phyloP scores from a whole-genome alignment of 2,888 invertebrate genomes.

The Idaea dimidiata region DNA sequence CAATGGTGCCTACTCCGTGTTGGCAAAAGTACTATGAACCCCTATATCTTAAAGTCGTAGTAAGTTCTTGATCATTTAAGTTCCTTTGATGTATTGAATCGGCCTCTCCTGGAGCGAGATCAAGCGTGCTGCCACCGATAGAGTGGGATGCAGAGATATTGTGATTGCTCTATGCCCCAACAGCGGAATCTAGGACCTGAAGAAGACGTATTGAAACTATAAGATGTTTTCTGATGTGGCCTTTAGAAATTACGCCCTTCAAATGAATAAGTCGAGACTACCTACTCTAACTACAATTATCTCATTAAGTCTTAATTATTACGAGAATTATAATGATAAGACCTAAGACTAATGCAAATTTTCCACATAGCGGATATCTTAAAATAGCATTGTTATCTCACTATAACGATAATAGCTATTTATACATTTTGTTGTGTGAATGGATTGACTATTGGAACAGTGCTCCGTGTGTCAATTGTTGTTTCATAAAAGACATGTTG shows the following conservation, averaged over 20 bases:
- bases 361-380: background rate
- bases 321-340: background rate
- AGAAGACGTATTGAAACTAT: too few species aligned
- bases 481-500: background rate
- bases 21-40: too few species aligned
- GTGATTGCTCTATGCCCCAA: too few species aligned
- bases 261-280: background rate
- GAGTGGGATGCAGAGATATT: too few species aligned
- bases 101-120: too few species aligned
- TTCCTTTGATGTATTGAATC: too few species aligned
- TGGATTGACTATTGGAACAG: conserved; percentile 8
- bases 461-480: conserved; percentile 12
- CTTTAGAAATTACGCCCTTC: background rate
- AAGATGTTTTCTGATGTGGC: too few species aligned
- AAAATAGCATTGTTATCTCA: background rate
- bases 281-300: background rate
- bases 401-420: background rate
- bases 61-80: too few species aligned
- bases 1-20: too few species aligned
- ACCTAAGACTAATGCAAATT: background rate
- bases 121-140: too few species aligned
- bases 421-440: conserved; percentile 6
- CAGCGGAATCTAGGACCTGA: too few species aligned
- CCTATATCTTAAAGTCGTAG: too few species aligned
- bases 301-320: background rate